These are phyloP conservation scores for Lethrus apterus DNA, from an alignment of 1,140 invertebrate species.

Conservation along the genomic window DNA sequence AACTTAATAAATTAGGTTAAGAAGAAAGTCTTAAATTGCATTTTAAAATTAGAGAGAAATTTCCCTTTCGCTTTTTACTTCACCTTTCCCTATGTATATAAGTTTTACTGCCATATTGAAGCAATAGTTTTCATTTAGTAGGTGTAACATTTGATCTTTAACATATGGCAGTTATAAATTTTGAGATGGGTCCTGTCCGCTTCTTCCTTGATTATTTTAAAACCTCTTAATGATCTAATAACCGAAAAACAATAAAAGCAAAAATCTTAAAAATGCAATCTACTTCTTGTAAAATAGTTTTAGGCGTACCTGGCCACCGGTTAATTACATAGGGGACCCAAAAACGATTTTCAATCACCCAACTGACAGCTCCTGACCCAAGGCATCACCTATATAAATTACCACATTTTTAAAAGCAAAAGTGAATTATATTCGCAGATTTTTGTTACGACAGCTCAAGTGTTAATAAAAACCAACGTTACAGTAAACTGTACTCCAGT, in stretches of 20 bases:
- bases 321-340: conserved; percentile 25
- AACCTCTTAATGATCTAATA: conserved; percentile 13
- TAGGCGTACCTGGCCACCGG: conserved; percentile 23
- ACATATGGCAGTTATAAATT: too few relatives aligned
- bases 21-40: too few relatives aligned
- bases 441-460: background rate
- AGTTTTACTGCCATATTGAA: too few relatives aligned
- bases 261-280: conserved; percentile 17
- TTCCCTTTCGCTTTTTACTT: too few relatives aligned
- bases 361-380: conserved; percentile 23
- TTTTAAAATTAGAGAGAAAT: too few relatives aligned
- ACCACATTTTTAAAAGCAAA: conserved; percentile 12
- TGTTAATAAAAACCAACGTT: background rate
- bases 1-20: too few relatives aligned
- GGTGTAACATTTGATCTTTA: too few relatives aligned
- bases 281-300: conserved; percentile 13
- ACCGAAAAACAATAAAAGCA: conserved; percentile 15
- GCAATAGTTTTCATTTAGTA: too few relatives aligned
- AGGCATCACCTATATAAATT: conserved; percentile 23
- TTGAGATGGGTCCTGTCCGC: too few relatives aligned
- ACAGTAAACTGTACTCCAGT: background rate
- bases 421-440: background rate
- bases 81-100: too few relatives aligned
- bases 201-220: conserved; percentile 3
- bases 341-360: conserved; percentile 24